phyloP scores from a whole-genome alignment of 2,888 invertebrate genomes.

The Mycalesis mineus region DNA sequence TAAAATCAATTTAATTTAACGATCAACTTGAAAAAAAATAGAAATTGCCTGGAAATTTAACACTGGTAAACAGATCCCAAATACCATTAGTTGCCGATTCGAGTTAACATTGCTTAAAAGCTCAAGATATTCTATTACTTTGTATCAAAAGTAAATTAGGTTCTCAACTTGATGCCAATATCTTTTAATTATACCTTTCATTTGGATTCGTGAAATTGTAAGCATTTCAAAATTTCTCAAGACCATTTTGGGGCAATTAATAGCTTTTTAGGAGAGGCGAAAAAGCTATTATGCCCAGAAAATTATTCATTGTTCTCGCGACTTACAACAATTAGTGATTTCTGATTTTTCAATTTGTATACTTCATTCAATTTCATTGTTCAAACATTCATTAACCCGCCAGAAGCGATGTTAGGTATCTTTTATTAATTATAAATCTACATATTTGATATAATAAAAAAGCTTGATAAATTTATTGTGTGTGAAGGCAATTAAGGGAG shows the following conservation, averaged over 20 bases:
- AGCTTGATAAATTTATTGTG: too few species aligned
- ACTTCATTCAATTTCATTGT: background rate
- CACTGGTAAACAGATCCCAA: background rate
- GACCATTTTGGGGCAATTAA: constrained; percentile 13
- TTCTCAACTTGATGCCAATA: constrained; percentile 6
- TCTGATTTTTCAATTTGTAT: background rate
- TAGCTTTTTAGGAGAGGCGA: constrained; percentile 10
- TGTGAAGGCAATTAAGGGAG: too few species aligned
- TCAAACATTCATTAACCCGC: too few species aligned
- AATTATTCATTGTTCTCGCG: constrained; percentile 9
- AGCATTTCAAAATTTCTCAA: constrained; percentile 6
- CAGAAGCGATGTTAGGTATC: too few species aligned
- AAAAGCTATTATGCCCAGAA: constrained; percentile 37
- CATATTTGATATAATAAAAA: too few species aligned
- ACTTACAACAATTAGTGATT: constrained; percentile 7
- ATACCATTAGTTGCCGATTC: background rate
- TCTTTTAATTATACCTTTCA: constrained; percentile 8
- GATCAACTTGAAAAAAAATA: too few species aligned
- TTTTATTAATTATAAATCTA: background rate
- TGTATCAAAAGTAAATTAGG: constrained; percentile 4
- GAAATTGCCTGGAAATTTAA: too few species aligned
- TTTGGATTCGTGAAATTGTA: constrained; percentile 1
- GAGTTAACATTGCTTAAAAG: background rate
- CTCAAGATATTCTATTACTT: background rate
- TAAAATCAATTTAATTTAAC: too few species aligned